Conservation (phyloP, 2,888 invertebrate species). For the Sialis lutaria region DNA sequence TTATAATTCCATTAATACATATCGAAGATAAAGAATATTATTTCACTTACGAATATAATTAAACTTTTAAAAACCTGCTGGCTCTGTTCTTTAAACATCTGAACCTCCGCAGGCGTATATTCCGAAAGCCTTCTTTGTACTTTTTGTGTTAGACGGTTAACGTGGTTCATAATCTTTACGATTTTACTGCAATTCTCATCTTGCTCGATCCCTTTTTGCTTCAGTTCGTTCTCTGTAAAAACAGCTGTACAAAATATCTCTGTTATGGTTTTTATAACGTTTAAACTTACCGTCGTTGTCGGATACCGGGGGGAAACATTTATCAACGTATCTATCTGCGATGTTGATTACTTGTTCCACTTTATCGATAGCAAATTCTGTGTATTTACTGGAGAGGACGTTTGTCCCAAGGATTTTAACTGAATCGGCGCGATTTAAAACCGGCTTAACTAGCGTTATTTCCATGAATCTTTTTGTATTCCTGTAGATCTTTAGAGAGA, state of each 20-base stretch:
- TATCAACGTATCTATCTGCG: conserved; percentile 70
- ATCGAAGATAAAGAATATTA: background rate
- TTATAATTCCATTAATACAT: no score
- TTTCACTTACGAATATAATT: background rate
- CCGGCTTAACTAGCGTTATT: conserved; percentile 42
- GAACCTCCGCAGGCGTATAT: conserved; percentile 31
- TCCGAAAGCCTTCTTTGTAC: conserved; percentile 57
- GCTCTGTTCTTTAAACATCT: background rate
- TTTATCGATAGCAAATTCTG: conserved; percentile 53
- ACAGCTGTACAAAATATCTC: no score
- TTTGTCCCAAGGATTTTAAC: conserved; percentile 61
- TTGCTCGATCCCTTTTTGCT: no score
- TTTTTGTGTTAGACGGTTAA: conserved; percentile 58
- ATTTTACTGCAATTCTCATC: conserved; percentile 28
- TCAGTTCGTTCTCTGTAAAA: background rate
- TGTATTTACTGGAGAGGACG: conserved; percentile 51
- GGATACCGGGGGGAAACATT: conserved; percentile 52
- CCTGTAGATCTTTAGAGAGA: conserved; percentile 46
- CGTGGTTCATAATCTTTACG: conserved; percentile 60
- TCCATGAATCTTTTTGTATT: conserved; percentile 63
- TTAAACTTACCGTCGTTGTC: conserved; percentile 38
- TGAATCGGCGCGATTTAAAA: conserved; percentile 64
- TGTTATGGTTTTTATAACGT: no score
- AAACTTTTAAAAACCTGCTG: background rate
- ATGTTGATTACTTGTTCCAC: conserved; percentile 58